Conservation (phyloP, 1,140 invertebrate species). For the Drosophila pandora region DNA sequence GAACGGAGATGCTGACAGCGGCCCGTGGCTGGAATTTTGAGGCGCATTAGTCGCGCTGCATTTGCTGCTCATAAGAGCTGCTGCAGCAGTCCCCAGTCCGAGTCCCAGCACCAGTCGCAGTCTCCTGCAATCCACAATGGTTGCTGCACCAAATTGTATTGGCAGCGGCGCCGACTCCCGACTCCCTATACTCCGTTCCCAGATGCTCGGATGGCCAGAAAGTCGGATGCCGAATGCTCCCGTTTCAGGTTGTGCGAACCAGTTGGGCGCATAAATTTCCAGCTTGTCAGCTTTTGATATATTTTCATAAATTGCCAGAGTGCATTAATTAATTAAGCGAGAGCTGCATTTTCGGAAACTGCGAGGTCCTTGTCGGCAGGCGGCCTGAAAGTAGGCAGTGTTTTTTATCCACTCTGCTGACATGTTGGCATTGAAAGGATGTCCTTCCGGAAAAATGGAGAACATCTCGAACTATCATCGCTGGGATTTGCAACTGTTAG, state of each 20-base stretch:
- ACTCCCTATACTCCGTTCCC: slow-evolving; percentile 2
- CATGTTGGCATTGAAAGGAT: neutral
- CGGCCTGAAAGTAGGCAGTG: slow-evolving; percentile 69
- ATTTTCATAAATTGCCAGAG: slow-evolving; percentile 82
- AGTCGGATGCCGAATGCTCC: slow-evolving; percentile 21
- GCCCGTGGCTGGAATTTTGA: slow-evolving; percentile 70
- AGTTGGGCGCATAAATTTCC: slow-evolving; percentile 78
- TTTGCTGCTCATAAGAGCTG: slow-evolving; percentile 76
- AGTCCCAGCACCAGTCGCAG: slow-evolving; percentile 40
- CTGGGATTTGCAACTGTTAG: neutral
- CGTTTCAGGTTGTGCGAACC: slow-evolving; percentile 61
- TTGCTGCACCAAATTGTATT: slow-evolving; percentile 44
- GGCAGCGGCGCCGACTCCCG: slow-evolving; percentile 46
- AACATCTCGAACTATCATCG: neutral
- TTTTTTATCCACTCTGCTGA: slow-evolving; percentile 5
- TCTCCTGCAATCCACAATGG: slow-evolving; percentile 8
- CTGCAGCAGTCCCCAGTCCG: slow-evolving; percentile 46
- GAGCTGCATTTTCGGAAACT: slow-evolving; percentile 47
- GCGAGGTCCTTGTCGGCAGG: slow-evolving; percentile 20
- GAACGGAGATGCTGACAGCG: slow-evolving; percentile 60
- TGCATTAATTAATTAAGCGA: slow-evolving; percentile 81
- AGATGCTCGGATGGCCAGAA: neutral
- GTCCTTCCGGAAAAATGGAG: neutral
- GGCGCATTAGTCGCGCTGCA: slow-evolving; percentile 80
- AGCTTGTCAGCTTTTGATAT: slow-evolving; percentile 82